Base-by-base conservation (phyloP, 2,113 vertebrate species). In the Catharus minimus region DNA sequence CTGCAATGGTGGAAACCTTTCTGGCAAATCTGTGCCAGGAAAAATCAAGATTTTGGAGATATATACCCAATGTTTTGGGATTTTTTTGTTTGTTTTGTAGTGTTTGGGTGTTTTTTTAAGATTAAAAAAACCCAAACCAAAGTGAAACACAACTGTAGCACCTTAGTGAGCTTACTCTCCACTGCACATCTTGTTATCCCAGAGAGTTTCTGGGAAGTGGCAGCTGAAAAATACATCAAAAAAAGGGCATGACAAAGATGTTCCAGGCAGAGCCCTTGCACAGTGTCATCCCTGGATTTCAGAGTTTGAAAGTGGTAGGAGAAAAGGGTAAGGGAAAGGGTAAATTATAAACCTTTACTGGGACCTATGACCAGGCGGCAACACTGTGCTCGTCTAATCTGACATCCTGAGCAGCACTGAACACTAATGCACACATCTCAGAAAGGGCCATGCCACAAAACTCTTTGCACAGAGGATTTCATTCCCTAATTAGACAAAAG, bases 161-260 rank as follows among this genome's bases (percentile, higher is more conserved):
- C 15, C 2, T 28, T 8, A 66, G 23, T 61, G 17, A 76, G 6
- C 32, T 9, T 13, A 50, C 7, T 58, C 11, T 58, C 23, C 17
- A 38, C 7, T 32, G 32, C 2, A 32, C 1, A 11, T 13, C 1
- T 20, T 53, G 4, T 23, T 65, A 30, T n/a, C 7, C 18, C 22
- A 36, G 7, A 19, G 8, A 15, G 4, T n/a, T 78, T 76, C 50
- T 73, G 10, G 14, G 5, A 61, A 79, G 15, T 2, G 1, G 8
- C 5, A 76, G 16, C 22, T 88, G 43, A 75, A 86, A 78, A 67
- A 69, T 8, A 36, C 1, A 36, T 2, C 6, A 5, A 21, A 61
- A 27, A 47, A 15, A 58, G 2, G 1, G 7, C 8, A 36, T 13
- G 21, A 56, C 10, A 39, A 52, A 43, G 15, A 11, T 53, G 13